phyloP scores from a whole-genome alignment of 2,797 vertebrate species.

The Peromyscus aztecus region DNA sequence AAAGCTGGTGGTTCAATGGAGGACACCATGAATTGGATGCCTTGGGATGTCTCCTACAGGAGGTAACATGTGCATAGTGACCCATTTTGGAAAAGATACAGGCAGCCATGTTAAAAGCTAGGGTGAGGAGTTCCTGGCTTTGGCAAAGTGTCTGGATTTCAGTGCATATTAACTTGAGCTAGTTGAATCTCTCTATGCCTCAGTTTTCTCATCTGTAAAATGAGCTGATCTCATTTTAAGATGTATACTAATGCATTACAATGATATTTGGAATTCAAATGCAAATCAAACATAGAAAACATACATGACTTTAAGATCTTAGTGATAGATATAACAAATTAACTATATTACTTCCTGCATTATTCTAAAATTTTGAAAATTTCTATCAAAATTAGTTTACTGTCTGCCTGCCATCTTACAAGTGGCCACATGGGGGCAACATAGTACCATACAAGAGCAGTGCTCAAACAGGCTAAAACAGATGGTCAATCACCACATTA shows the following conservation, averaged over 20 bases:
- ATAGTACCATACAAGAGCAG: background rate
- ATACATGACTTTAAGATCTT: background rate
- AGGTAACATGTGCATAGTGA: background rate
- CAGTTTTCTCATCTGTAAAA: background rate
- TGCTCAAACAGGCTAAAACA: background rate
- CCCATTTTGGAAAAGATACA: background rate
- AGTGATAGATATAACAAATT: background rate
- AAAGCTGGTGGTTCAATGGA: background rate
- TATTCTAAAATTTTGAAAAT: background rate
- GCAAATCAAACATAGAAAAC: background rate
- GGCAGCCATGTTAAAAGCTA: background rate
- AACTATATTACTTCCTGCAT: background rate
- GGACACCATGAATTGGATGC: background rate
- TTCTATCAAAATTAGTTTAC: background rate
- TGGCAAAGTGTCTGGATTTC: background rate
- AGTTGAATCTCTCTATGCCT: background rate
- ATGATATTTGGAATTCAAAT: background rate
- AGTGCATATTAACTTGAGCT: background rate
- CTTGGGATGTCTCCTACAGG: background rate
- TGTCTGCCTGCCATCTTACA: constrained; percentile 30
- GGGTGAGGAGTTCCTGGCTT: background rate
- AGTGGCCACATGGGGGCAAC: constrained; percentile 56
- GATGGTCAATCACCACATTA: background rate
- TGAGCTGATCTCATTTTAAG: background rate
- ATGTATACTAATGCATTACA: background rate